A percentile compares a stretch with the other conserved stretches of the same genome.
These are phyloP conservation scores for Panulirus ornatus DNA, from an alignment of 1,140 invertebrate species.

Conservation along the genomic window DNA sequence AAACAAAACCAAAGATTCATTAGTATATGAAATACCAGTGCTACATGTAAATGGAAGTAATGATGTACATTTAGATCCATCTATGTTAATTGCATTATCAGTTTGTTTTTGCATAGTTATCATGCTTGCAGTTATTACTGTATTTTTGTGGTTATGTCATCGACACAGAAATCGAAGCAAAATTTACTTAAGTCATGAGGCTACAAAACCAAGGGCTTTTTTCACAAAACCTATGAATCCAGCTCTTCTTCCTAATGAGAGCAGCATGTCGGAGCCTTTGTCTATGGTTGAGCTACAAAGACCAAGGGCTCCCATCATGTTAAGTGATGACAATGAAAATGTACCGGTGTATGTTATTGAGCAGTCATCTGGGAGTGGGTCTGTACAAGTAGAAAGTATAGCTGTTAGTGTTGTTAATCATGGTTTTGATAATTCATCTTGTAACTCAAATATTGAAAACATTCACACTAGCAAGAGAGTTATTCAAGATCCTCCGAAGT, in stretches of 20 bases:
- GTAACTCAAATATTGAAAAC: not conserved
- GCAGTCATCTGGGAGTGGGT: not conserved
- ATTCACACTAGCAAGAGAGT: not conserved
- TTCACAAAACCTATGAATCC: constrained; percentile 66
- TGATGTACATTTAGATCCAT: constrained; percentile 10
- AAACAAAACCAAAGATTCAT: constrained; percentile 22
- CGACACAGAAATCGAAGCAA: constrained; percentile 57
- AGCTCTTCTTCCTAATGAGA: constrained; percentile 47
- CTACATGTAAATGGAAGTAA: constrained; percentile 3
- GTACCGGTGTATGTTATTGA: constrained; percentile 48
- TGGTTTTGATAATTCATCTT: constrained; percentile 41
- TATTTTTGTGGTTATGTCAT: constrained; percentile 47
- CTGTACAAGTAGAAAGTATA: not conserved
- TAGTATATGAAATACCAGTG: constrained; percentile 48
- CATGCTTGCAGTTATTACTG: constrained; percentile 1
- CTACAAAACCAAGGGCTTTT: constrained; percentile 56
- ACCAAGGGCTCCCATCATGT: constrained; percentile 49
- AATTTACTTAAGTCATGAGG: constrained; percentile 59
- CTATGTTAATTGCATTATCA: constrained; percentile 55
- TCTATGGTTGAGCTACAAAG: constrained; percentile 53
- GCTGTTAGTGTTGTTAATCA: constrained; percentile 31
- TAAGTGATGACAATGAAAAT: constrained; percentile 34
- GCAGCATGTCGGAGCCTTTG: not conserved
- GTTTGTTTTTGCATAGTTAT: constrained; percentile 48
- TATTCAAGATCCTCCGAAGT: constrained; percentile 44